Conservation (phyloP, 2,888 invertebrate genomes). For the Diachrysia chrysitis region DNA sequence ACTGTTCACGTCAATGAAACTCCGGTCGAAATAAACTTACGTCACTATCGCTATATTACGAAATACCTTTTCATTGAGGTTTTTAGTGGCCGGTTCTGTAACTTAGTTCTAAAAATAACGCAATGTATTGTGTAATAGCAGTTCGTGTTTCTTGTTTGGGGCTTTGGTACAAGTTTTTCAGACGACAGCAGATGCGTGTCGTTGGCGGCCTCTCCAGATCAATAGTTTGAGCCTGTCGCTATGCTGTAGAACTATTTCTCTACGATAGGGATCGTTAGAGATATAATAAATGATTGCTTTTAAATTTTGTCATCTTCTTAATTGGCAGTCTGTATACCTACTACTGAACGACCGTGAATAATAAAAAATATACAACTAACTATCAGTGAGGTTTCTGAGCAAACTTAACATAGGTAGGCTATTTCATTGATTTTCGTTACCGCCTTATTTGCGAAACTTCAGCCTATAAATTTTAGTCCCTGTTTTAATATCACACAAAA, state of each 20-base stretch:
- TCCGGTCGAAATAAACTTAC: constrained; percentile 44
- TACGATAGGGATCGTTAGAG: constrained; percentile 11
- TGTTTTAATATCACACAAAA: constrained; percentile 29
- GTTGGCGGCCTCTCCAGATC: constrained; percentile 54
- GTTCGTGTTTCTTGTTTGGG: constrained; percentile 43
- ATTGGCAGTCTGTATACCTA: background rate
- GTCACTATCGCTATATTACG: constrained; percentile 44
- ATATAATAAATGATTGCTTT: background rate
- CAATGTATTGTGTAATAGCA: constrained; percentile 51
- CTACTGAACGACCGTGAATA: too few relatives aligned
- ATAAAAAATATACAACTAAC: background rate
- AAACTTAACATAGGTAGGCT: background rate
- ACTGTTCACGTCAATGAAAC: constrained; percentile 52
- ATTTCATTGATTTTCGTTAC: constrained; percentile 12
- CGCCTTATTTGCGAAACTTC: constrained; percentile 16
- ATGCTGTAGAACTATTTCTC: constrained; percentile 34
- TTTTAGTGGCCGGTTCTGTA: constrained; percentile 32
- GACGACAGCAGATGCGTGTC: constrained; percentile 60
- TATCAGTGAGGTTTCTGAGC: background rate
- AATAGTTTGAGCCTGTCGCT: constrained; percentile 54
- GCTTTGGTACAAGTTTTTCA: constrained; percentile 42
- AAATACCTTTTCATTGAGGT: constrained; percentile 48
- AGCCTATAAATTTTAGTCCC: constrained; percentile 22
- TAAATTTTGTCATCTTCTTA: background rate
- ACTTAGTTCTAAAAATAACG: constrained; percentile 49